Base-by-base conservation (phyloP, 2,888 invertebrate species). In the Alloplasta piceator region DNA sequence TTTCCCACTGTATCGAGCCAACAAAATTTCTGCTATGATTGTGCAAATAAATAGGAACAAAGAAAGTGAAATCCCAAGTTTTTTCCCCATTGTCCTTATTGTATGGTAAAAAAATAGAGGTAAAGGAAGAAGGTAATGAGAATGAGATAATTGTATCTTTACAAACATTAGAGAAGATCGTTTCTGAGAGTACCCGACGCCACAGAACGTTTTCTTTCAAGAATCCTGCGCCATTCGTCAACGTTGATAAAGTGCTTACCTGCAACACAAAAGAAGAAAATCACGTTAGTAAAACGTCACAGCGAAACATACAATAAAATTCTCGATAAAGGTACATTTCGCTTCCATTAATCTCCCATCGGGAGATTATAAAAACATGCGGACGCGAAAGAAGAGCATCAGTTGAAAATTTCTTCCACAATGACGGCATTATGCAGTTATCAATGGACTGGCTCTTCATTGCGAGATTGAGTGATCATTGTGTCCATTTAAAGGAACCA, bases 231-330 rank as follows among this genome's bases (percentile, higher is more conserved):
- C 16, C 3, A 39, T 39, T 12, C 16, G 26, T 39, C 3, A 26
- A 26, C 3, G n/a, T 10, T 46, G 10, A 1, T 7, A 26, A 9
- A 14, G 38, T 38, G 46, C 76, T 66, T 66, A 80, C 80, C 80
- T 80, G 71, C 0, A 80, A 80, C 71, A 60, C 9, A 64, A 64
- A 50, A 68, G 14, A 50, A 75, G 5, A 10, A 52, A 39, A 26
- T 7, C 9, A 16, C 36, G n/a, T 64, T 43, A 41, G 39, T 9
- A 12, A 16, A 46, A 26, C 9, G n/a, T 12, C 7, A 58, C 10
- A 48, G 4, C 6, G 14, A 55, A 55, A 55, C 14, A 16, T 26
- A 16, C 48, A n/a, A 16, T 9, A 4, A 26, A 14, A 50, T 50
- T 66, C 6, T 7, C 39, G 6, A 48, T 41, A 2, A 41, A 50